Percentiles rank a stretch among this genome's conserved stretches.
Conservation (phyloP, 1,140 invertebrate genomes). For the Globodera rostochiensis region DNA sequence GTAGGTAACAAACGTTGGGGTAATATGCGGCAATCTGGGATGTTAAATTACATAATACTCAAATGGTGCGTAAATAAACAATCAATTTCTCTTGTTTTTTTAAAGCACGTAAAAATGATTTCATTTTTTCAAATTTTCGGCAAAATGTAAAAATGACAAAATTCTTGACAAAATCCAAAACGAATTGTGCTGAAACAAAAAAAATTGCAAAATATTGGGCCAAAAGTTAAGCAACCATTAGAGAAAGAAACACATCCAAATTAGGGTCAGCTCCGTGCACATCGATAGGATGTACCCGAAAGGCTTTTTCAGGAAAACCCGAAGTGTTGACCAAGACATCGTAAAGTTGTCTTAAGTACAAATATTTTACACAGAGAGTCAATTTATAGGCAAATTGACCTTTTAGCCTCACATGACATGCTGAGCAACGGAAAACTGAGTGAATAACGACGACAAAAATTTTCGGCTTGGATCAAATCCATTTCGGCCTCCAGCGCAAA, state of each 20-base stretch:
- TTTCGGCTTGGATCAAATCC: conserved; percentile 79
- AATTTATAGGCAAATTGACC: conserved; percentile 4
- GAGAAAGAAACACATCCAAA: conserved; percentile 76
- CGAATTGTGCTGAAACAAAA: neutral
- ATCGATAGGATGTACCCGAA: conserved; percentile 77
- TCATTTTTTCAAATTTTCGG: too few species aligned
- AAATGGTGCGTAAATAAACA: too few species aligned
- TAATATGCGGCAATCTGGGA: conserved; percentile 78
- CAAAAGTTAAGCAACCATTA: conserved; percentile 36
- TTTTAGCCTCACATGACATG: conserved; percentile 70
- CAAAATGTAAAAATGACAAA: too few species aligned
- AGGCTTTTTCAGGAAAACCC: conserved; percentile 86
- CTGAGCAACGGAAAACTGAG: conserved; percentile 83
- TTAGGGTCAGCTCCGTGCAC: conserved; percentile 77
- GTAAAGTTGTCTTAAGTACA: conserved; percentile 75
- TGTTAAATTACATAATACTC: too few species aligned
- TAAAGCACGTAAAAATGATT: too few species aligned
- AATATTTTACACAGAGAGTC: neutral
- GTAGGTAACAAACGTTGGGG: conserved; percentile 93
- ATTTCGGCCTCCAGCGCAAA: conserved; percentile 79
- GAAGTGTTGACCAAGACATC: conserved; percentile 78
- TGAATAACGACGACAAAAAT: conserved; percentile 87
- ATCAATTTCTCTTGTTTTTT: too few species aligned
- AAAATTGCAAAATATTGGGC: neutral
- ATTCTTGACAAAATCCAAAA: too few species aligned